Evolutionary conservation across 2,797 vertebrate genomes (phyloP), one percentile per base, ranked within the genome.

Genomic region (Urosaurus nigricauda): DNA sequence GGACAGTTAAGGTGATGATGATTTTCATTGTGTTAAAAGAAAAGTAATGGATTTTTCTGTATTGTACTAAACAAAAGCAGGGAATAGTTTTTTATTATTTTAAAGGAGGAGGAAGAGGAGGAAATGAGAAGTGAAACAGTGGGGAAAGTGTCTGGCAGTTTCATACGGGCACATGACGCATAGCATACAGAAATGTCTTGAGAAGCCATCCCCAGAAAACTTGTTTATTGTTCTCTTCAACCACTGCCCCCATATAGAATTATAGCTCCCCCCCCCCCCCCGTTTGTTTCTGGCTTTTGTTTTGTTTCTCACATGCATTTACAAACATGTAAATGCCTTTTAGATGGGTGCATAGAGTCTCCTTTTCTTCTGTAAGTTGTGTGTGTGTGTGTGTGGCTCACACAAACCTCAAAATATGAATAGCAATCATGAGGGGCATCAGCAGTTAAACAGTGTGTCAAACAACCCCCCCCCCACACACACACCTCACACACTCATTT

Each of bases 1-100:
- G 29, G 47, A 32, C 19, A 29, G 43, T 14, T 43, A 43, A n/a
- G 24, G 32, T 51, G 40, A 70, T 70, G 40, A n/a, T 40, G 16
- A 68, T 83, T 83, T 70, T 47, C 82, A 40, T 83, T 51, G 17
- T 29, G 11, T 83, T 70, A 51, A 65, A 65, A 83, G 32, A 70
- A 68, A 70, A 29, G 51, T 11, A 51, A 47, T 65, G 29, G 40
- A 21, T 70, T 21, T 9, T 83, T 83, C 40, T 51, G 40, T 32
- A 47, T 83, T 70, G 29, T 70, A 70, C 65, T 51, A 70, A 83
- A 70, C 82, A 83, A 70, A 83, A 68, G 47, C 65, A 83, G 82
- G 65, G 51, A 83, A 68, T 65, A 47, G 13, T 11, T 70, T 32
- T 24, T 26, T 70, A 1, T 70, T 70, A 1, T 70, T 70, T 70